Percentiles rank a stretch among this genome's conserved stretches.
Conservation (phyloP, 2,113 vertebrate genomes). For the Brachypteracias leptosomus region DNA sequence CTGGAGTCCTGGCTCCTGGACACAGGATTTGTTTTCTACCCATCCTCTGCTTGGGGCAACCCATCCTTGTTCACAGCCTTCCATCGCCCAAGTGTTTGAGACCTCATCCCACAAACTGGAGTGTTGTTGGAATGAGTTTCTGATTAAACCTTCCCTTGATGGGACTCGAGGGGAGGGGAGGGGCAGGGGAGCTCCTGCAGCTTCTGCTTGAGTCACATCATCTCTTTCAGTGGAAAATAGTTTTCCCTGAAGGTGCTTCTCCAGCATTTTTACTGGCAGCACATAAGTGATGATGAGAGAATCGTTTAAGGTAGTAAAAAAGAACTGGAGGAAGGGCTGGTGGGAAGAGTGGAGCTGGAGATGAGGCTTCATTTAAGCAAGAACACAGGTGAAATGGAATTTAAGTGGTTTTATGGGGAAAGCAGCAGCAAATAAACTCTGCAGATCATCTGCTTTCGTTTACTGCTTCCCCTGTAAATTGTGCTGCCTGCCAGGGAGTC, state of each 20-base stretch:
- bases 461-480: not conserved
- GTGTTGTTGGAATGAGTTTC: not conserved
- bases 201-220: not conserved
- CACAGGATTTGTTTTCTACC: not conserved
- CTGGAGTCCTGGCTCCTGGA: not conserved
- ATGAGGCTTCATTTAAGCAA: not conserved
- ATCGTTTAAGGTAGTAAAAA: not conserved
- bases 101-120: not conserved
- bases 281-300: not conserved
- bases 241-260: not conserved
- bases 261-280: not conserved
- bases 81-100: not conserved
- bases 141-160: not conserved
- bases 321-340: not conserved
- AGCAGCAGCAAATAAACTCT: not conserved
- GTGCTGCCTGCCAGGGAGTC: not conserved
- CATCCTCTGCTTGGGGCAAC: not conserved
- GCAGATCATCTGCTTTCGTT: not conserved
- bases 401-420: not conserved
- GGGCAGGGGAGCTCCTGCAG: not conserved
- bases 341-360: not conserved
- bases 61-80: not conserved
- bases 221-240: not conserved
- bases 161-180: not conserved
- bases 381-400: not conserved